Evolutionary conservation across 2,888 invertebrate genomes (phyloP), one percentile per base, ranked within the genome.

Genomic region (Xylocampa areola): DNA sequence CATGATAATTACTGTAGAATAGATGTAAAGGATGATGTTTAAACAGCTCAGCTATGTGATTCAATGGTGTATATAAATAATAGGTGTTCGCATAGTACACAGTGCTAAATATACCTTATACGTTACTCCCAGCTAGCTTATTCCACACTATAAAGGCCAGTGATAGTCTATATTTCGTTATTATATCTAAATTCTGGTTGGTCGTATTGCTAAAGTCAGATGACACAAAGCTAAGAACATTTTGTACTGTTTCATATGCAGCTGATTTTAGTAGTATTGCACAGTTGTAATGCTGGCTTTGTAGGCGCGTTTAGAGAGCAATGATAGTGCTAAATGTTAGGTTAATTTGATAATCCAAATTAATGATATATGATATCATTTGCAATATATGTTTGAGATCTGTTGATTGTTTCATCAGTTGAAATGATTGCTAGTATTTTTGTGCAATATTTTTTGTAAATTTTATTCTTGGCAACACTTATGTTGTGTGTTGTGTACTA

Each of bases 331-430:
- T 80, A 67, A 71, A 73, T 55, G 61, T 71, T 71, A 73, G 62
- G 62, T 66, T 73, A 44, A 55, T 76, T 62, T 57, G 65, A 66
- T 55, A 58, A 78, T 78, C 76, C 72, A 84, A 83, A 84, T 89
- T 89, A 88, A 91, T 91, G 90, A 84, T 91, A 91, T 91, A 69
- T 79, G 76, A 92, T 92, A 90, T 91, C 90, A 90, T 89, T 88
- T 90, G 81, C 84, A 81, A 83, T 82, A 70, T 82, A 57, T 66
- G 66, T 63, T 75, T 82, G 73, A 84, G 81, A 85, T 88, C 81
- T 88, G 84, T 88, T 82, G 68, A 73, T 77, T 76, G 60, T 76
- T 79, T 79, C 67, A 61, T 73, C 64, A 51, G 49, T 68, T 80
- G 72, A 68, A 74, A 67, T 78, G 54, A 71, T 79, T 77, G 71